These are phyloP conservation scores for Antheraea mylitta DNA, from an alignment of 1,140 invertebrate species.

Conservation along the genomic window DNA sequence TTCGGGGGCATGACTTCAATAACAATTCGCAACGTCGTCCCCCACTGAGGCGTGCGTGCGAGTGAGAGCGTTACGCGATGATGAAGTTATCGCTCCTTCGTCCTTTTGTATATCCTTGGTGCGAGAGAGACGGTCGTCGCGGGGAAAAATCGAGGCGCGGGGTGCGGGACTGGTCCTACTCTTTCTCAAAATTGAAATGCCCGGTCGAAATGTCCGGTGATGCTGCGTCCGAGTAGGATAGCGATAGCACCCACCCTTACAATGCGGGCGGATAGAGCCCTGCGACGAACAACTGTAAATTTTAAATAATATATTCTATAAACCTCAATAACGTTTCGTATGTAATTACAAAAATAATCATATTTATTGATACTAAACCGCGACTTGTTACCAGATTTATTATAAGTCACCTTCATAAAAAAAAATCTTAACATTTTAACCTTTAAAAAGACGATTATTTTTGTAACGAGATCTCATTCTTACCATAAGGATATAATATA, in stretches of 20 bases:
- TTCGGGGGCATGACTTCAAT: conserved; percentile 78
- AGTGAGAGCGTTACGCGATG: conserved; percentile 63
- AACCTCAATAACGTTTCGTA: background rate
- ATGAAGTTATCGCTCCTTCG: conserved; percentile 77
- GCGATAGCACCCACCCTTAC: conserved; percentile 74
- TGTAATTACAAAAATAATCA: background rate
- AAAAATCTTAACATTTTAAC: conserved; percentile 19
- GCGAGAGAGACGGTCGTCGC: conserved; percentile 53
- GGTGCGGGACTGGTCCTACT: conserved; percentile 67
- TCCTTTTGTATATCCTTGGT: conserved; percentile 69
- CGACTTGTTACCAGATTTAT: background rate
- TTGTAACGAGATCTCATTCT: too few species aligned
- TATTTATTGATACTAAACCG: conserved; percentile 8
- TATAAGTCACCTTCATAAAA: conserved; percentile 18
- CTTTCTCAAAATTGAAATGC: conserved; percentile 79
- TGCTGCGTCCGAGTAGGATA: conserved; percentile 75
- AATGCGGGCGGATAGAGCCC: conserved; percentile 67
- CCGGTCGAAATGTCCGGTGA: conserved; percentile 78
- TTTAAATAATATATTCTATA: conserved; percentile 55
- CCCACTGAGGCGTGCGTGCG: conserved; percentile 69
- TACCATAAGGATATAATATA: too few species aligned
- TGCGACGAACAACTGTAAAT: conserved; percentile 71
- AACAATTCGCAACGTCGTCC: conserved; percentile 78
- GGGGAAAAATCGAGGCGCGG: conserved; percentile 37
- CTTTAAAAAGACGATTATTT: too few species aligned